These are phyloP conservation scores for Batillaria attramentaria DNA, from an alignment of 1,140 invertebrate genomes.

Conservation along the genomic window DNA sequence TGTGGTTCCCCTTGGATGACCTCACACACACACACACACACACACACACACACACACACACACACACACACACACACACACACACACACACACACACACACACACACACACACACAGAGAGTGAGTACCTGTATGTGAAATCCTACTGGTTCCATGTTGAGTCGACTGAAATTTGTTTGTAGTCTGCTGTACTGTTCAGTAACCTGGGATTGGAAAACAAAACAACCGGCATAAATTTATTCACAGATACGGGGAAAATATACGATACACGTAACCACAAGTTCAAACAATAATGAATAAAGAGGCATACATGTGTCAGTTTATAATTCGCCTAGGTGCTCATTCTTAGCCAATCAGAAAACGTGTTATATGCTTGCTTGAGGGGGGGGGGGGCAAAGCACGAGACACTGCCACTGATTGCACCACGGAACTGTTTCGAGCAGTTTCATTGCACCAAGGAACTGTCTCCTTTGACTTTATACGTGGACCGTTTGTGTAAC, in stretches of 20 bases:
- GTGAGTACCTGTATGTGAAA: background rate
- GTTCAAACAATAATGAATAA: background rate
- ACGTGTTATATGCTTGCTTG: no score
- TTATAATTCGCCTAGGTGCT: no score
- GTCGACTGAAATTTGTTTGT: background rate
- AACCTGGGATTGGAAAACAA: background rate
- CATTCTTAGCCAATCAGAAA: no score
- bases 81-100: background rate
- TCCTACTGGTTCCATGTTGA: background rate
- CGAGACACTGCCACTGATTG: no score
- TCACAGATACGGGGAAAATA: background rate
- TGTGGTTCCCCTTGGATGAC: background rate
- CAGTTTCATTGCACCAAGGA: no score
- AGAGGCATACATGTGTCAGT: background rate
- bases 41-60: background rate
- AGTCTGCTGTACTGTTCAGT: conserved; percentile 4
- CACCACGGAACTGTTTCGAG: no score
- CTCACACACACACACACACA: background rate
- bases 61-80: background rate
- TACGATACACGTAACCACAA: background rate
- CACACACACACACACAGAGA: background rate
- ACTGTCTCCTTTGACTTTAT: no score
- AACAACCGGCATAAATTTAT: background rate
- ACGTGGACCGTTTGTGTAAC: no score
- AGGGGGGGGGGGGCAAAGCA: no score